These are phyloP conservation scores for Phaethornis superciliosus DNA, from an alignment of 2,113 vertebrate species.

Conservation along the genomic window DNA sequence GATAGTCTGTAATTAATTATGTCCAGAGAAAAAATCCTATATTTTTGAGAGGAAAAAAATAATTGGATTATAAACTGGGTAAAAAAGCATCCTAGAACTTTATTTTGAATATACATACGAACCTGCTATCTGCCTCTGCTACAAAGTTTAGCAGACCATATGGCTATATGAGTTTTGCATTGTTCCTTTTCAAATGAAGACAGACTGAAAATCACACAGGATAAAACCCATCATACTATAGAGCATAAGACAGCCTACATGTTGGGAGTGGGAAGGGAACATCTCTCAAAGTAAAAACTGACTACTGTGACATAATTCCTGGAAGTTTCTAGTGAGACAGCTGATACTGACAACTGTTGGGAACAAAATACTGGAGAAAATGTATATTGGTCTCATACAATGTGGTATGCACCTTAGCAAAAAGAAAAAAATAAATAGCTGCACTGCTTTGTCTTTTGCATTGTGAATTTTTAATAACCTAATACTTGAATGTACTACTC, in stretches of 20 bases:
- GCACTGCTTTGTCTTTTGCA: background rate
- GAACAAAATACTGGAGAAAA: background rate
- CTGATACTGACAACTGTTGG: background rate
- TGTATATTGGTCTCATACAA: background rate
- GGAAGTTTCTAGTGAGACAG: background rate
- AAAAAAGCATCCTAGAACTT: background rate
- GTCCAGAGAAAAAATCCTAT: background rate
- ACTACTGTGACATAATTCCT: background rate
- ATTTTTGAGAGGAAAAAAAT: background rate
- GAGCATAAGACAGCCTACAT: background rate
- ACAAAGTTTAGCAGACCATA: background rate
- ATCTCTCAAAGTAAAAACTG: background rate
- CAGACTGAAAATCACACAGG: background rate
- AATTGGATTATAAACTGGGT: background rate
- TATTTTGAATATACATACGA: background rate
- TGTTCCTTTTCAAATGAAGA: background rate
- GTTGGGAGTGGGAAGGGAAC: background rate
- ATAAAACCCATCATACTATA: background rate
- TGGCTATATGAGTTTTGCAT: background rate
- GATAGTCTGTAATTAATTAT: background rate
- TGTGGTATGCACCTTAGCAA: fast-evolving
- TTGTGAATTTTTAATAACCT: background rate
- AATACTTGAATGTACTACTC: background rate
- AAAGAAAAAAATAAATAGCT: background rate
- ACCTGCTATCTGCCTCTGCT: background rate